Evolutionary conservation across 92 coral and sea anemone genomes (phyloP).

Genomic region (Porites divaricata): DNA sequence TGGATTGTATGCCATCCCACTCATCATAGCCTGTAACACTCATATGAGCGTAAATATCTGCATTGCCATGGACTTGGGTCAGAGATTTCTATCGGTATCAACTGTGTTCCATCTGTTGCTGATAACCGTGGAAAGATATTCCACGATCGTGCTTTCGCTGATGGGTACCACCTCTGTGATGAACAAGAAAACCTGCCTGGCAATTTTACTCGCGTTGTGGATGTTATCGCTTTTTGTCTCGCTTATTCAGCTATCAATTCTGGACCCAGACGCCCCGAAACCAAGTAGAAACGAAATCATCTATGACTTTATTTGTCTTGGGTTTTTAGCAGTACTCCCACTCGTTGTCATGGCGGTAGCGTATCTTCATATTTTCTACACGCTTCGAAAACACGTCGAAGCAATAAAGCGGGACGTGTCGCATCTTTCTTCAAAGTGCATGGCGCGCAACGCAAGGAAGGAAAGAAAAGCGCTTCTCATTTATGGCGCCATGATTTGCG

Average conservation of each 20-base stretch:
- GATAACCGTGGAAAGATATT: slow-evolving; percentile 76
- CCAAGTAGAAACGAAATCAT: slow-evolving; percentile 24
- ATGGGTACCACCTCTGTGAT: slow-evolving; percentile 45
- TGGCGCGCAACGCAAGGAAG: slow-evolving; percentile 56
- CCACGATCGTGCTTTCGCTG: slow-evolving; percentile 68
- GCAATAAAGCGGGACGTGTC: slow-evolving; percentile 64
- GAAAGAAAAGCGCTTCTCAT: slow-evolving; percentile 72
- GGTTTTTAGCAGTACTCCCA: slow-evolving; percentile 66
- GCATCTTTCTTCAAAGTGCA: slow-evolving; percentile 51
- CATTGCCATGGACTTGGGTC: slow-evolving; percentile 79
- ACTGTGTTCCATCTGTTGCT: slow-evolving; percentile 71
- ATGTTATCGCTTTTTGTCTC: slow-evolving; percentile 56
- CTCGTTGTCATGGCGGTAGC: slow-evolving; percentile 70
- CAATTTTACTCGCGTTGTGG: slow-evolving; percentile 53
- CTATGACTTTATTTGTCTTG: slow-evolving; percentile 56
- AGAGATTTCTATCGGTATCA: slow-evolving; percentile 77
- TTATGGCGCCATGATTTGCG: slow-evolving; percentile 71
- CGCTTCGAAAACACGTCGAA: slow-evolving; percentile 54
- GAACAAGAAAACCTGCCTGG: slow-evolving; percentile 12
- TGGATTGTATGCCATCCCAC: slow-evolving; percentile 67
- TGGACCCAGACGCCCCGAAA: slow-evolving; percentile 17
- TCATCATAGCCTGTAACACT: slow-evolving; percentile 67
- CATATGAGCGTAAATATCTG: slow-evolving; percentile 35
- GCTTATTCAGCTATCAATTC: slow-evolving; percentile 67
- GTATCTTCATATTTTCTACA: slow-evolving; percentile 67